A percentile compares a stretch with the other conserved stretches of the same genome.
Conservation (phyloP, 2,797 vertebrate species). For the Philypnodon macrostomus region DNA sequence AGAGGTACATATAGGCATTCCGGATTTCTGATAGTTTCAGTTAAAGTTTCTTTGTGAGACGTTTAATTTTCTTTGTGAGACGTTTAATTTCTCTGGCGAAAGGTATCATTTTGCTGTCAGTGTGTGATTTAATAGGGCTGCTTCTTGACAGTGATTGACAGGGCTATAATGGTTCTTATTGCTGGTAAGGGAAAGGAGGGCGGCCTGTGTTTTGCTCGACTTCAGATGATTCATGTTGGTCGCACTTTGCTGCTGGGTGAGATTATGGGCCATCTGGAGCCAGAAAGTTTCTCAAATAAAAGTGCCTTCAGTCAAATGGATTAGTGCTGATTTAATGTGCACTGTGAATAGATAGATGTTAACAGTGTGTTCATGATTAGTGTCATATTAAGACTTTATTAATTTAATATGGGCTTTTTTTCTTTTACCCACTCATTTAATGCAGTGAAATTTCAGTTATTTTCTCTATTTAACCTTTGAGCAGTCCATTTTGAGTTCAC, state of each 20-base stretch:
- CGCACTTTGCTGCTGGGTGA: constrained; percentile 51
- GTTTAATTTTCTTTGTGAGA: constrained; percentile 23
- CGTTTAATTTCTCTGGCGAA: constrained; percentile 23
- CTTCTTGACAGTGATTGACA: constrained; percentile 50
- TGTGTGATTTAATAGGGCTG: constrained; percentile 12
- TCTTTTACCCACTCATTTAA: too few relatives aligned
- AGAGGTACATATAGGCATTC: constrained; percentile 72
- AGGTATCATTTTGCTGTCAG: constrained; percentile 6
- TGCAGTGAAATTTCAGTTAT: too few relatives aligned
- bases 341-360: constrained; percentile 4
- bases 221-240: constrained; percentile 57
- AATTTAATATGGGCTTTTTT: too few relatives aligned
- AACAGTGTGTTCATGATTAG: neutral
- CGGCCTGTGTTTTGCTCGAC: constrained; percentile 33
- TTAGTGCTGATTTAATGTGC: constrained; percentile 5
- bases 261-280: constrained; percentile 69
- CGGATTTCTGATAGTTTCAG: constrained; percentile 8
- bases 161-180: constrained; percentile 25
- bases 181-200: constrained; percentile 31
- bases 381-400: too few relatives aligned
- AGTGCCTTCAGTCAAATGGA: constrained; percentile 21
- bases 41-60: too few relatives aligned
- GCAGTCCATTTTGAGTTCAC: too few relatives aligned
- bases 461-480: too few relatives aligned
- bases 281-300: constrained; percentile 34